Evolutionary conservation across 64 coral and sea anemone species (phyloP), one percentile per base, ranked within the genome.

Genomic region (Astreopora myriophthalma): DNA sequence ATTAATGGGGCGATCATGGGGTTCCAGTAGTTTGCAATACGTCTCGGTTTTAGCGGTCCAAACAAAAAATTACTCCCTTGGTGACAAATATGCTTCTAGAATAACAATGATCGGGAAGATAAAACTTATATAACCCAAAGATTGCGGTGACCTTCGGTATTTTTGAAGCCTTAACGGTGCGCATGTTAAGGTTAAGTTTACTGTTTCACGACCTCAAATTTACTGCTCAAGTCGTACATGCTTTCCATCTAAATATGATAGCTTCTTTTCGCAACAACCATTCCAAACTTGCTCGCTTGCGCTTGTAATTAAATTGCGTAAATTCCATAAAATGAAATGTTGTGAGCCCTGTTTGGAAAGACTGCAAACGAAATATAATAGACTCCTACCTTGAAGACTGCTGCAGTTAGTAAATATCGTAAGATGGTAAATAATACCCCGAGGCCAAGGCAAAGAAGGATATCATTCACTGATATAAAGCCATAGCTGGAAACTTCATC

Each of bases 391-490:
- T 91, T 81, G 39, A 97, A 97, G 9, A 94, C 3, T 42, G 89
- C 39, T 40, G 75, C 74, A 8, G 46, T 71, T 34, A 87, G 49
- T 11, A 75, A 82, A 66, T 94, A 94, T 87, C 95, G 79, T 22
- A 79, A 39, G 17, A 97, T 13, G 30, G 95, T 97, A 48, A 97
- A 94, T 58, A 90, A 20, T 19, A 97, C 44, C 2, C 85, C 95
- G 9, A 97, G 75, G 30, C 79, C 6, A 33, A 94, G 13, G 69
- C 73, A 86, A 31, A 94, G 6, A 27, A 55, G 42, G 20, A 94
- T 42, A 31, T 97, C 95, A 34, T 90, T 39, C 6, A 61, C 35
- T 4, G 76, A 80, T 58, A 97, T 94, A 30, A 86, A 73, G 12
- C 95, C 80, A 75, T 90, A 81, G 48, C 42, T 67, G 25, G 40